phyloP scores from a whole-genome alignment of 1,140 invertebrate species.

The Bombus waltoni region DNA sequence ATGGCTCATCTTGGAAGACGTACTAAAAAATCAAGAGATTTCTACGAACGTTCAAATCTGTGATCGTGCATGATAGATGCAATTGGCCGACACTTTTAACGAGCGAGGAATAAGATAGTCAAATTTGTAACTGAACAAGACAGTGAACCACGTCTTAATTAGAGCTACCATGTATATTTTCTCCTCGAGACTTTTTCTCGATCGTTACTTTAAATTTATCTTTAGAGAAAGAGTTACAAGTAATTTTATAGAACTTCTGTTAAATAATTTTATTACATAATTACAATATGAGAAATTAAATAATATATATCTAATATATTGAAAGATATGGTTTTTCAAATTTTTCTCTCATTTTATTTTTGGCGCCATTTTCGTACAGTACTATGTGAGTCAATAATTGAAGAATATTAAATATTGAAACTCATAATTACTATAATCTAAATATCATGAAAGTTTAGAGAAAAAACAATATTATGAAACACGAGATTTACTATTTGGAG shows the following conservation, averaged over 20 bases:
- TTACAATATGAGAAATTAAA: too few relatives aligned
- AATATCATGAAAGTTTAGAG: neutral
- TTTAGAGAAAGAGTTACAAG: too few relatives aligned
- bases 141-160: too few relatives aligned
- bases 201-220: too few relatives aligned
- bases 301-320: too few relatives aligned
- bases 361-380: too few relatives aligned
- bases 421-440: neutral
- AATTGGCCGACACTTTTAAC: slow-evolving; percentile 18
- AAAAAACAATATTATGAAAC: neutral
- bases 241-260: too few relatives aligned
- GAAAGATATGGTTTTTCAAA: too few relatives aligned
- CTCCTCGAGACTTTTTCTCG: too few relatives aligned
- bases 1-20: neutral
- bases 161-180: too few relatives aligned
- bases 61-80: neutral
- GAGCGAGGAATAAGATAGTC: neutral
- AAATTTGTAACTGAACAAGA: neutral
- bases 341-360: too few relatives aligned
- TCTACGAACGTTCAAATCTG: neutral
- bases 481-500: neutral
- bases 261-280: too few relatives aligned
- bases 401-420: neutral
- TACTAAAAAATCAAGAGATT: neutral
- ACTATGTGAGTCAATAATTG: neutral